Conservation (phyloP, 2,888 invertebrate genomes). For the Neelides folsomi region DNA sequence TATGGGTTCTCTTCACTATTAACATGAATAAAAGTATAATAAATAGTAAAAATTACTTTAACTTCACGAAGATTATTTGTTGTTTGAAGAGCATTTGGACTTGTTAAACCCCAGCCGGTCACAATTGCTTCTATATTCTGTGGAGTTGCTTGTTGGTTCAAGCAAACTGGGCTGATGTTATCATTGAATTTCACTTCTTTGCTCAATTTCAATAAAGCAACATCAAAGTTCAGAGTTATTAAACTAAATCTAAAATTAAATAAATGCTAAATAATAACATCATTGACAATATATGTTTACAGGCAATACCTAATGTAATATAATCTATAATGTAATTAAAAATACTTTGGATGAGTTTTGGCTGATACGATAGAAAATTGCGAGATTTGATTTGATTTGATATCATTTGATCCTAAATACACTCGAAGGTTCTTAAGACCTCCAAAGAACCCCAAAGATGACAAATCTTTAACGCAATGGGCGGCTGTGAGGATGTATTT, state of each 20-base stretch:
- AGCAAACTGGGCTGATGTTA: constrained; percentile 18
- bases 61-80: constrained; percentile 21
- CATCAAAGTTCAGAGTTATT: constrained; percentile 16
- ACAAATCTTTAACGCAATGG: constrained; percentile 11
- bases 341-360: constrained; percentile 16
- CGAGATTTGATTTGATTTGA: constrained; percentile 7
- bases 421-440: constrained; percentile 11
- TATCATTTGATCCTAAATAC: constrained; percentile 18
- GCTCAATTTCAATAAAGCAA: constrained; percentile 16
- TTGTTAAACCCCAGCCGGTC: constrained; percentile 20
- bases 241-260: constrained; percentile 13
- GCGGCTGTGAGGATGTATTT: constrained; percentile 12
- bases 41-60: too few species aligned
- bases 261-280: too few species aligned
- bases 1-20: too few species aligned
- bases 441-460: constrained; percentile 15
- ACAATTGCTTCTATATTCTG: constrained; percentile 16
- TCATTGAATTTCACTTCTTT: constrained; percentile 14
- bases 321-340: not conserved
- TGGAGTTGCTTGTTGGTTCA: constrained; percentile 14
- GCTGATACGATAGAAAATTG: constrained; percentile 8
- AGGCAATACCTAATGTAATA: not conserved
- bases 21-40: too few species aligned
- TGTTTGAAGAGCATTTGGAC: constrained; percentile 13
- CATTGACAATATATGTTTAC: too few species aligned